A percentile compares a stretch with the other conserved stretches of the same genome.
phyloP scores from a whole-genome alignment of 2,113 vertebrate genomes.

The Podarcis cretensis region DNA sequence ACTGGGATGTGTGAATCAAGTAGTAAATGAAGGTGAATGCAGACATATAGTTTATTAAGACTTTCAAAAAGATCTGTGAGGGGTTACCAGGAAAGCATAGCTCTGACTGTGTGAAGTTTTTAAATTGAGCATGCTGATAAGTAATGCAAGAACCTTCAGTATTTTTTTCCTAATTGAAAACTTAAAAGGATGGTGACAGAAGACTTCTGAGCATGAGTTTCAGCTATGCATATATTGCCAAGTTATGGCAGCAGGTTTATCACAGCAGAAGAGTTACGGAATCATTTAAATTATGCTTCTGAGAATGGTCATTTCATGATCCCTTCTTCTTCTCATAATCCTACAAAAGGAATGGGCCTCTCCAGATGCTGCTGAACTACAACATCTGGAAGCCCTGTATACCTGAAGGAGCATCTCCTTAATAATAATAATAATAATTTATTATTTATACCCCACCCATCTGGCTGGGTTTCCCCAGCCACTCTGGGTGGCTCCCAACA shows the following conservation, averaged over 20 bases:
- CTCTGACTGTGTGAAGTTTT: background rate
- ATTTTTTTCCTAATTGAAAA: too few species aligned
- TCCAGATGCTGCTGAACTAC: too few species aligned
- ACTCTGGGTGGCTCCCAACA: too few species aligned
- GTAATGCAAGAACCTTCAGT: background rate
- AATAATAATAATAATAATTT: too few species aligned
- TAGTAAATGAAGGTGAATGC: constrained; percentile 13
- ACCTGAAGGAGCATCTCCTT: too few species aligned
- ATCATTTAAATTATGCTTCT: background rate
- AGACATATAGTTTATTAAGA: background rate
- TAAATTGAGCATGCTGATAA: background rate
- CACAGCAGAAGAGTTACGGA: background rate
- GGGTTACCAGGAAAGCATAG: background rate
- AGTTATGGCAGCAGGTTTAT: background rate
- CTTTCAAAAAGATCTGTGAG: background rate
- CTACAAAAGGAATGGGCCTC: background rate
- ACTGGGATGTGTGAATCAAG: constrained; percentile 3
- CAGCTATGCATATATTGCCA: background rate
- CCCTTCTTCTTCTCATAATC: background rate
- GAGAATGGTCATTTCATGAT: background rate
- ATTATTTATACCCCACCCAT: too few species aligned
- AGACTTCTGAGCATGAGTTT: background rate
- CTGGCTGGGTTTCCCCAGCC: too few species aligned
- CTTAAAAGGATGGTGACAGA: background rate
- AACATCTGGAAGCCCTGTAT: too few species aligned